Evolutionary conservation across 2,113 vertebrate genomes (phyloP).

Genomic region (Ameiurus melas): DNA sequence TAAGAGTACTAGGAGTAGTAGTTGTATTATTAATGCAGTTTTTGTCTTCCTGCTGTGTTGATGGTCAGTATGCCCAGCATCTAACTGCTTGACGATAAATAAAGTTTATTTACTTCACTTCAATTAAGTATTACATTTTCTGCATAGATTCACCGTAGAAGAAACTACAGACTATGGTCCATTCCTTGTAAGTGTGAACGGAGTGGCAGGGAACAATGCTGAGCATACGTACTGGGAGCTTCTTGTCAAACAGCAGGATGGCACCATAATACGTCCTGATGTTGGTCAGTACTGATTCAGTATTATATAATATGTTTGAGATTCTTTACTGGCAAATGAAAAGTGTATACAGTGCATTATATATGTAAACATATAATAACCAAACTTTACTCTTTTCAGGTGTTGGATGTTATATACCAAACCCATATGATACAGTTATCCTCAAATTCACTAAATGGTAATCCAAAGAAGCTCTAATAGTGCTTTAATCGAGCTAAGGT

Average conservation of each 20-base stretch:
- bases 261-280: constrained; percentile 40
- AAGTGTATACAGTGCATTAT: background rate
- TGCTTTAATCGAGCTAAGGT: background rate
- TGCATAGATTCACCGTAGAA: constrained; percentile 20
- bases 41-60: background rate
- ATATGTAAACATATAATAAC: background rate
- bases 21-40: background rate
- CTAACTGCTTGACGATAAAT: background rate
- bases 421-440: constrained; percentile 28
- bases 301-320: background rate
- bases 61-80: background rate
- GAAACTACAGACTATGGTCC: constrained; percentile 49
- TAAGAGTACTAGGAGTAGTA: too few species aligned
- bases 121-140: background rate
- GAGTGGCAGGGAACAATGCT: constrained; percentile 21
- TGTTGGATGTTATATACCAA: constrained; percentile 42
- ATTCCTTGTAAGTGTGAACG: constrained; percentile 51
- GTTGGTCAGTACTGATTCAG: constrained; percentile 49
- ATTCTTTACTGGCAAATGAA: background rate
- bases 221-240: constrained; percentile 52
- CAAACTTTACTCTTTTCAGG: constrained; percentile 21
- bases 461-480: background rate
- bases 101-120: background rate
- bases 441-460: constrained; percentile 27
- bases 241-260: constrained; percentile 27